Percentiles rank a stretch among this genome's conserved stretches.
Conservation (phyloP, 2,797 vertebrate genomes). For the Tragelaphus eurycerus region DNA sequence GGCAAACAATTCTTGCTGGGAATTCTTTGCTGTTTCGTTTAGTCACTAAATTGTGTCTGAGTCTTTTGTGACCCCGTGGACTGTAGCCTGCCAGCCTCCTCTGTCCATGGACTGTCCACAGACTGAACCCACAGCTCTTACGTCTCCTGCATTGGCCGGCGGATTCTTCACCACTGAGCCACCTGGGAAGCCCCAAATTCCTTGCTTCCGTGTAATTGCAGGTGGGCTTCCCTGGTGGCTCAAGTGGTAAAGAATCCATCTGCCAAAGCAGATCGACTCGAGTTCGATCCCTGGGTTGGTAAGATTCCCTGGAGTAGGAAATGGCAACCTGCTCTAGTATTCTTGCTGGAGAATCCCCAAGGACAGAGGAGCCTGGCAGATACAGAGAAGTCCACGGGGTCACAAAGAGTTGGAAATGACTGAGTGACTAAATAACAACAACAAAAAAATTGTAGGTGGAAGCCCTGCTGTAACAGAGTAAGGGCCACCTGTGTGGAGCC, state of each 20-base stretch:
- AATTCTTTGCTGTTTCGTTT: neutral
- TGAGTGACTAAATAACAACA: neutral
- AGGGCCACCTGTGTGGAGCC: neutral
- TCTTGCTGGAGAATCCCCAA: neutral
- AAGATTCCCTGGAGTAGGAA: neutral
- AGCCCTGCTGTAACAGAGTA: rapidly evolving
- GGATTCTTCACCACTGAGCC: neutral
- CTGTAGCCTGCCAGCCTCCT: neutral
- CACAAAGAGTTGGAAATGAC: neutral
- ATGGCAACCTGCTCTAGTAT: neutral
- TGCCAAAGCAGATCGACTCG: neutral
- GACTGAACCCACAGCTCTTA: neutral
- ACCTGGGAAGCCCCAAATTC: neutral
- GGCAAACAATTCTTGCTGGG: neutral
- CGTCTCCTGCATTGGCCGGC: neutral
- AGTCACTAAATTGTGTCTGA: neutral
- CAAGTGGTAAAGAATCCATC: neutral
- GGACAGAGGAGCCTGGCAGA: neutral
- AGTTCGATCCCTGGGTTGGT: neutral
- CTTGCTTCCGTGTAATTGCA: neutral
- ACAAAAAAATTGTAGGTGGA: rapidly evolving
- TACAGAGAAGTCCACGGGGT: neutral
- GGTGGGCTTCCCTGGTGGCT: neutral
- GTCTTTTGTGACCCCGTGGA: neutral
- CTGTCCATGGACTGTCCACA: neutral